Evolutionary conservation across 2,113 vertebrate genomes (phyloP).

Genomic region (Eulacestoma nigropectus): DNA sequence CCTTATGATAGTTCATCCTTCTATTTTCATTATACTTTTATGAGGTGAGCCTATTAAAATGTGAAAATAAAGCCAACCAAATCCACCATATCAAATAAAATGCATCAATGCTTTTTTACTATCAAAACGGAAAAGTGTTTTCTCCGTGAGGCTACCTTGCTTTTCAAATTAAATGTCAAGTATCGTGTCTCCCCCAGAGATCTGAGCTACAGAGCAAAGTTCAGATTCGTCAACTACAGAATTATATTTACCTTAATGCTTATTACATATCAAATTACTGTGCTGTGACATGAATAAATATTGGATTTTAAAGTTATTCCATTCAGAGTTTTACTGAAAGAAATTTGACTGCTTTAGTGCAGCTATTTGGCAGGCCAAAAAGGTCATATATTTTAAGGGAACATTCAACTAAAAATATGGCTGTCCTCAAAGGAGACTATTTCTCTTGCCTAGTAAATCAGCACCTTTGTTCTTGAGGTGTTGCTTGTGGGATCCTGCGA

Average conservation of each 20-base stretch:
- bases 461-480: not conserved
- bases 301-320: conserved; percentile 36
- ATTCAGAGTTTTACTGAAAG: conserved; percentile 6
- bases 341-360: not conserved
- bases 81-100: conserved; percentile 68
- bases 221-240: conserved; percentile 20
- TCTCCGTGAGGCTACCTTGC: conserved; percentile 30
- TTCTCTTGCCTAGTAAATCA: not conserved
- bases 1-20: conserved; percentile 64
- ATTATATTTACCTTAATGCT: conserved; percentile 58
- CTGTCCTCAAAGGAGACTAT: not conserved
- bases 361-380: not conserved
- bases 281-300: conserved; percentile 49
- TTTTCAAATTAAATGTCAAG: conserved; percentile 72
- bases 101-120: conserved; percentile 33
- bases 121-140: not conserved
- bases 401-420: not conserved
- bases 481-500: not conserved
- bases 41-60: conserved; percentile 73
- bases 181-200: conserved; percentile 39
- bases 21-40: conserved; percentile 72
- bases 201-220: conserved; percentile 50
- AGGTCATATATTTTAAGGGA: not conserved
- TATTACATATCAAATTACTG: conserved; percentile 49
- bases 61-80: conserved; percentile 69